Base-by-base conservation (phyloP, 2,113 vertebrate species). In the Carassius carassius region DNA sequence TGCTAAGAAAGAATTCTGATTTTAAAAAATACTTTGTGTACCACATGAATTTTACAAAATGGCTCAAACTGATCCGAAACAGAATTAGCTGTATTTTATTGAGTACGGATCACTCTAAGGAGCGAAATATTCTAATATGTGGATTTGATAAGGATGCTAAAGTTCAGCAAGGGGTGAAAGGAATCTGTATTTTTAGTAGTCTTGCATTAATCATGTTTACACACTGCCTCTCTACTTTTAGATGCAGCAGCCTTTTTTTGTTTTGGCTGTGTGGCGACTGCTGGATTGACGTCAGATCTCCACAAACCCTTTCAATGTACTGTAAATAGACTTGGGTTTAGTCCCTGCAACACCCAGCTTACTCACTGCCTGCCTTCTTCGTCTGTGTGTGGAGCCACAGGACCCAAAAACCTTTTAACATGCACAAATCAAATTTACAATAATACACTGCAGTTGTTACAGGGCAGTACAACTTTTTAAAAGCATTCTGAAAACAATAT, bases 251-350 rank as follows among this genome's bases (percentile, higher is more conserved):
- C 81, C 9, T 86, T 88, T 88, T 84, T 72, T 41, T 37, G n/a
- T 65, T 74, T 70, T 29, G 76, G 67, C 79, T 12, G 83, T 56
- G 78, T 83, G 84, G 65, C 7, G 29, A 69, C 80, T 47, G 44
- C 62, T 80, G 63, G 41, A 51, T 77, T 89, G 81, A 87, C 86
- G 88, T 89, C 88, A 89, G 86, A 54, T 70, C 75, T 62, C 82
- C 35, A 78, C 86, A 83, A 86, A 89, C 84, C 81, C 84, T 89
- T 82, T 84, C 51, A 47, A 70, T 76, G 69, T 5, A n/a, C 35
- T 72, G 83, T 76, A 79, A 62, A 21, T 69, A 83, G 75, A 70
- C 83, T 32, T 62, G 80, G 83, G 87, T 85, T 89, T 88, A 88
- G 84, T 86, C 78, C 35, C 77, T 78, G 84, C 82, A 84, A 80